phyloP scores from a whole-genome alignment of 2,113 vertebrate genomes.

The Lepidothrix coronata region DNA sequence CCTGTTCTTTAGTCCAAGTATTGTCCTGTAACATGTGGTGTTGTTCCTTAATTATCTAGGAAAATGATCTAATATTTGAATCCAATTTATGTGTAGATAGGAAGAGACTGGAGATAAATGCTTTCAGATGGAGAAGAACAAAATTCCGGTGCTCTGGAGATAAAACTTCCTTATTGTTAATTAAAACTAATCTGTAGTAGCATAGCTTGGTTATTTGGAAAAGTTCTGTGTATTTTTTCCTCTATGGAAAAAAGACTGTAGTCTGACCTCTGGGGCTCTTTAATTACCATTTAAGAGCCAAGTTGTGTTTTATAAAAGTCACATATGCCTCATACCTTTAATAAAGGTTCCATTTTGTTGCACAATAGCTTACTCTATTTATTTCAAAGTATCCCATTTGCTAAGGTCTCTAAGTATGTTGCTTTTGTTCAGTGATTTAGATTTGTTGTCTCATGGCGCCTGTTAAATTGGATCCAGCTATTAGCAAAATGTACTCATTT shows the following conservation, averaged over 20 bases:
- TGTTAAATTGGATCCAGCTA: constrained; percentile 61
- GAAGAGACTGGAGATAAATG: background rate
- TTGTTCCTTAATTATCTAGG: background rate
- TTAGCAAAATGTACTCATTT: constrained; percentile 33
- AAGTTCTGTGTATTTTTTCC: background rate
- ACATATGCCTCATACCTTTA: background rate
- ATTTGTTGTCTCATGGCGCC: constrained; percentile 3
- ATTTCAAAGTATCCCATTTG: background rate
- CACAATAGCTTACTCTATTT: background rate
- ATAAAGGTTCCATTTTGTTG: background rate
- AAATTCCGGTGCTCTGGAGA: background rate
- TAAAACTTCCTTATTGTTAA: background rate
- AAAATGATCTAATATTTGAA: background rate
- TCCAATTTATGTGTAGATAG: background rate
- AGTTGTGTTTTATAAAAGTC: background rate
- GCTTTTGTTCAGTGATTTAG: constrained; percentile 26
- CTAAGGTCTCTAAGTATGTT: background rate
- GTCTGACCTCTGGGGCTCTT: background rate
- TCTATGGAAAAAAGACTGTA: background rate
- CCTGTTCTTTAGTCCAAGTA: background rate
- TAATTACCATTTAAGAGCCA: background rate
- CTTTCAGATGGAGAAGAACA: background rate
- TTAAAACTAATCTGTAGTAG: background rate
- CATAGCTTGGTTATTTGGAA: background rate
- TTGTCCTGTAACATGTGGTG: background rate